A percentile compares a stretch with the other conserved stretches of the same genome.
phyloP scores from a whole-genome alignment of 2,888 invertebrate species.

The Calameuta filiformis region DNA sequence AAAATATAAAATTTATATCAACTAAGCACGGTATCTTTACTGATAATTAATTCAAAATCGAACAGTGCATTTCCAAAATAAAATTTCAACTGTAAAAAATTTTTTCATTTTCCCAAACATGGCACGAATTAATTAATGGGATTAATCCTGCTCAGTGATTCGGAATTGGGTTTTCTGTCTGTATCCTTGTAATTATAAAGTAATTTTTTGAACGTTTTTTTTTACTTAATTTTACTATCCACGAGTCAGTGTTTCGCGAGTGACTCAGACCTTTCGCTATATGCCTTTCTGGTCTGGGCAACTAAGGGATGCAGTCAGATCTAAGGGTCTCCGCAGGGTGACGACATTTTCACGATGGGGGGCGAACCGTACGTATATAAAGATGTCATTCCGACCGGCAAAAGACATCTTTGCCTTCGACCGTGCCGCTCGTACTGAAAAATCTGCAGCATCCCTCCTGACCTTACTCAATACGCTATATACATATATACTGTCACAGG shows the following conservation, averaged over 20 bases:
- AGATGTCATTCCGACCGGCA: constrained; percentile 53
- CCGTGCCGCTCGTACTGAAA: background rate
- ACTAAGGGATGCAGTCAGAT: constrained; percentile 48
- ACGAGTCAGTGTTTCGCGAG: background rate
- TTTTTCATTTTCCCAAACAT: background rate
- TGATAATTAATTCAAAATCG: background rate
- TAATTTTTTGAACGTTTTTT: no score
- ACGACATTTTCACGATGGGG: constrained; percentile 61
- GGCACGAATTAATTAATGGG: background rate
- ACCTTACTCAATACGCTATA: background rate
- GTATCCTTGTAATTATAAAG: background rate
- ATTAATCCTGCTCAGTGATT: background rate
- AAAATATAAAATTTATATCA: background rate
- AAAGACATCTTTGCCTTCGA: constrained; percentile 35
- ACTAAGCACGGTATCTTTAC: background rate
- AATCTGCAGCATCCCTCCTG: constrained; percentile 6
- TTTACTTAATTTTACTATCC: background rate
- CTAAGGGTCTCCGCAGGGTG: constrained; percentile 57
- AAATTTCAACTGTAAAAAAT: background rate
- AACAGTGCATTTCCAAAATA: background rate
- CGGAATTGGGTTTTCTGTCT: background rate
- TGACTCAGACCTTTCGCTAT: background rate
- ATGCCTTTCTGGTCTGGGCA: background rate
- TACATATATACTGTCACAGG: background rate
- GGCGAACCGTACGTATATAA: constrained; percentile 46